Base-by-base conservation (phyloP, 2,888 invertebrate species). In the Coleophora deauratella region DNA sequence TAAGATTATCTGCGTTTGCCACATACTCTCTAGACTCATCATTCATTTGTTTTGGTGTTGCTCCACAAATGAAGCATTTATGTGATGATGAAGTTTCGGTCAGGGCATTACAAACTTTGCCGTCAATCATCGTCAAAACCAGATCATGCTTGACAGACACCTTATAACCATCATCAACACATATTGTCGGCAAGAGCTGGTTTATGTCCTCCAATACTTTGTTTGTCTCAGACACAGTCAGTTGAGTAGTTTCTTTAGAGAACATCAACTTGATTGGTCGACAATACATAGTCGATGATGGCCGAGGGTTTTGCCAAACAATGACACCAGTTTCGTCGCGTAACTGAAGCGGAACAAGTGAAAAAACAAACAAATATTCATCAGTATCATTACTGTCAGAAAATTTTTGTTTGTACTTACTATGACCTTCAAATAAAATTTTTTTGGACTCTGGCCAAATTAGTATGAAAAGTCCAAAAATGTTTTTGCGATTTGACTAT, bases 211-310 rank as follows among this genome's bases (percentile, higher is more conserved):
- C 41, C 37, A 43, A 34, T 30, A 49, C 14, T 33, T 44, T 43
- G 33, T 46, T 44, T 9, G 45, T 45, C 33, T 51, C 50, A 10
- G 10, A 13, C 13, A 35, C 27, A 1, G 45, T 45, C 7, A 50
- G 38, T 7, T 42, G 46, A n/a, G 33, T 47, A 32, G 33, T 47
- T 44, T 52, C 48, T 38, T 50, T 50, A 9, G 42, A 31, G 30
- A 49, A 49, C 39, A 48, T 40, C 12, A 52, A 44, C 12, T 47
- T 49, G n/a, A 50, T 49, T 14, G 46, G 44, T 3, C 46, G 39
- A 41, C 47, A 52, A 41, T 33, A 44, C 40, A 43, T 42, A 6
- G 43, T 44, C 3, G 49, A 50, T 10, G 48, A 43, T 40, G 51
- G 43, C 6, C 45, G 43, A 37, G 48, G 48, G 38, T 51, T 51